A percentile compares a stretch with the other conserved stretches of the same genome.
Conservation (phyloP, 2,113 vertebrate species). For the Cebidichthys violaceus region DNA sequence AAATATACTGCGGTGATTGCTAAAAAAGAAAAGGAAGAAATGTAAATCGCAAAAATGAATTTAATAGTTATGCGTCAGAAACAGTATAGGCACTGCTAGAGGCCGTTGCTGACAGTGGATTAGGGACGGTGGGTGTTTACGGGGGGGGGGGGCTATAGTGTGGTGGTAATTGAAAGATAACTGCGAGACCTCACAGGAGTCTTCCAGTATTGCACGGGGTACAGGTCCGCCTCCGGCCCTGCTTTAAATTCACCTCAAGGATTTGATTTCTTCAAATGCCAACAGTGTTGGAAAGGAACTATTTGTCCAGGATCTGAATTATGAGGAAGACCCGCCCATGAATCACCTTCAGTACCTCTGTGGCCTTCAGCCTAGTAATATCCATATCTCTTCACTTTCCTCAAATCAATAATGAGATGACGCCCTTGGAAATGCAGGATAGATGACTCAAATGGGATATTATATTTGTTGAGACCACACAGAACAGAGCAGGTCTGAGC, state of each 20-base stretch:
- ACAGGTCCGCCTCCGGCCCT: slow-evolving; percentile 51
- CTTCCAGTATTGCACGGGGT: slow-evolving; percentile 48
- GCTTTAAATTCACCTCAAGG: slow-evolving; percentile 77
- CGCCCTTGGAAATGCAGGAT: slow-evolving; percentile 75
- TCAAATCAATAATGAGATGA: slow-evolving; percentile 80
- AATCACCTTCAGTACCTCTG: slow-evolving; percentile 75
- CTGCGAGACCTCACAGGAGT: slow-evolving; percentile 43
- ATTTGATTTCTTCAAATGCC: slow-evolving; percentile 82
- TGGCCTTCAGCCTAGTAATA: slow-evolving; percentile 80
- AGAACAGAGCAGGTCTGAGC: slow-evolving; percentile 38
- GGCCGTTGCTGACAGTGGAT: slow-evolving; percentile 36
- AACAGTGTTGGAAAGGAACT: slow-evolving; percentile 75
- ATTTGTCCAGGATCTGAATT: slow-evolving; percentile 77
- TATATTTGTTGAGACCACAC: slow-evolving; percentile 65
- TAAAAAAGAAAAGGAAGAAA: background rate
- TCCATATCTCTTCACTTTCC: slow-evolving; percentile 81
- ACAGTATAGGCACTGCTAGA: slow-evolving; percentile 13
- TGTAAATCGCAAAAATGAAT: background rate
- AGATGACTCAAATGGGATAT: slow-evolving; percentile 71
- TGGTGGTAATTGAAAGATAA: slow-evolving; percentile 76
- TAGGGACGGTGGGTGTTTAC: slow-evolving; percentile 41
- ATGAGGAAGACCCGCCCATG: slow-evolving; percentile 75
- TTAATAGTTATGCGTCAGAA: slow-evolving; percentile 27
- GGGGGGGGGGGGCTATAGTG: slow-evolving; percentile 43
- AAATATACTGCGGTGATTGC: slow-evolving; percentile 46